Evolutionary conservation across 2,888 invertebrate genomes (phyloP).

Genomic region (Zootermopsis nevadensis): DNA sequence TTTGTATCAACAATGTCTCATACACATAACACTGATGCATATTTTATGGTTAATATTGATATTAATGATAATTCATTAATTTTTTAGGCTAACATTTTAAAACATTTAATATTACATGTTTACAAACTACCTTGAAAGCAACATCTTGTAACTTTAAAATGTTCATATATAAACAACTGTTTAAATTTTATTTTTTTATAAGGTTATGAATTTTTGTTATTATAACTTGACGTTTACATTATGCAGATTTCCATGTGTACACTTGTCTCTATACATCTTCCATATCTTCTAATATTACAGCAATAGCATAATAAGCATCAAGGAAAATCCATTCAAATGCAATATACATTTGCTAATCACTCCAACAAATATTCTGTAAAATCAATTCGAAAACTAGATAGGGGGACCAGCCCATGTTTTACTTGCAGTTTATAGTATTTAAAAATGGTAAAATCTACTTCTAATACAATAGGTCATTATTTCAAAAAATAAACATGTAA

Average conservation of each 20-base stretch:
- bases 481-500: conserved; percentile 1
- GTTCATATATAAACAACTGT: conserved; percentile 35
- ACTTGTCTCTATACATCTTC: conserved; percentile 25
- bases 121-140: conserved; percentile 40
- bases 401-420: conserved; percentile 35
- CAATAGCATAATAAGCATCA: conserved; percentile 34
- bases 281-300: conserved; percentile 25
- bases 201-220: conserved; percentile 39
- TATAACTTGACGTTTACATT: conserved; percentile 35
- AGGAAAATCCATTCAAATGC: conserved; percentile 23
- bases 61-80: conserved; percentile 33
- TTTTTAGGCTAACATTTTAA: conserved; percentile 42
- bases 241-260: conserved; percentile 35
- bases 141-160: conserved; percentile 32
- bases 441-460: conserved; percentile 18
- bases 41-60: conserved; percentile 32
- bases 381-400: conserved; percentile 14
- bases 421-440: neutral
- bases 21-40: conserved; percentile 39
- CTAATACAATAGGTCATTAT: conserved; percentile 29
- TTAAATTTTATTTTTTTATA: conserved; percentile 35
- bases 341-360: conserved; percentile 23
- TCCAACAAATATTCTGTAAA: conserved; percentile 25
- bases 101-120: conserved; percentile 28
- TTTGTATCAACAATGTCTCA: conserved; percentile 31